Percentiles rank a stretch among this genome's conserved stretches.
Evolutionary conservation across 2,888 invertebrate species (phyloP).

Genomic region (Automeris io): DNA sequence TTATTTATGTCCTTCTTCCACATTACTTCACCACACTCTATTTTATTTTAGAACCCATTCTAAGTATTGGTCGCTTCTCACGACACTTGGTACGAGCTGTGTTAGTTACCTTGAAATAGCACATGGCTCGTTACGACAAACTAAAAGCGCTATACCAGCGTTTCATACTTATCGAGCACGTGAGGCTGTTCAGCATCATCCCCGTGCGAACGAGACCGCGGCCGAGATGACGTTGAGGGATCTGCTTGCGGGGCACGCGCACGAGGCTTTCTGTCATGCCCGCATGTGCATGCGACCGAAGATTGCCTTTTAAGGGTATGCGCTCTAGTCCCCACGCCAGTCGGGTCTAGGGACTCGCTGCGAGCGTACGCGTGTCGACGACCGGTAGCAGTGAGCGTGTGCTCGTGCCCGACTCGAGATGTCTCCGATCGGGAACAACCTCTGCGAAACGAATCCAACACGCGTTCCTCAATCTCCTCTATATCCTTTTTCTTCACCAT

Average conservation of each 20-base stretch:
- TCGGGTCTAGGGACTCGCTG: conserved; percentile 64
- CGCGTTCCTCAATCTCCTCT: conserved; percentile 67
- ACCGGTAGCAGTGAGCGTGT: conserved; percentile 50
- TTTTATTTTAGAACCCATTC: too few species aligned
- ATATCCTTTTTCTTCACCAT: conserved; percentile 72
- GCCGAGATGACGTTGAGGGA: conserved; percentile 25
- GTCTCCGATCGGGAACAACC: conserved; percentile 28
- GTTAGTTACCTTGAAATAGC: too few species aligned
- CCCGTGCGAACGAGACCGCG: conserved; percentile 59
- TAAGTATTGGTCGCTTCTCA: conserved; percentile 4
- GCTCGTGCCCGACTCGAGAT: not conserved
- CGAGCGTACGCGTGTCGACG: conserved; percentile 52
- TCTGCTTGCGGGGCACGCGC: conserved; percentile 44
- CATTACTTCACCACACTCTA: too few species aligned
- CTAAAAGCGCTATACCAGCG: conserved; percentile 61
- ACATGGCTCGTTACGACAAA: not conserved
- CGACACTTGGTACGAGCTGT: too few species aligned
- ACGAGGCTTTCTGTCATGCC: conserved; percentile 63
- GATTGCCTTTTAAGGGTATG: conserved; percentile 63
- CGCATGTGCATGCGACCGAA: conserved; percentile 67
- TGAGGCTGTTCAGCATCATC: conserved; percentile 56
- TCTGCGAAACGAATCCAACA: conserved; percentile 61
- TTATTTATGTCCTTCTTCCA: too few species aligned
- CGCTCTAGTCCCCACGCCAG: conserved; percentile 49
- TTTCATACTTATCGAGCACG: conserved; percentile 72